Evolutionary conservation across 2,888 invertebrate species (phyloP), one percentile per base, ranked within the genome.

Genomic region (Erpobdella octoculata): DNA sequence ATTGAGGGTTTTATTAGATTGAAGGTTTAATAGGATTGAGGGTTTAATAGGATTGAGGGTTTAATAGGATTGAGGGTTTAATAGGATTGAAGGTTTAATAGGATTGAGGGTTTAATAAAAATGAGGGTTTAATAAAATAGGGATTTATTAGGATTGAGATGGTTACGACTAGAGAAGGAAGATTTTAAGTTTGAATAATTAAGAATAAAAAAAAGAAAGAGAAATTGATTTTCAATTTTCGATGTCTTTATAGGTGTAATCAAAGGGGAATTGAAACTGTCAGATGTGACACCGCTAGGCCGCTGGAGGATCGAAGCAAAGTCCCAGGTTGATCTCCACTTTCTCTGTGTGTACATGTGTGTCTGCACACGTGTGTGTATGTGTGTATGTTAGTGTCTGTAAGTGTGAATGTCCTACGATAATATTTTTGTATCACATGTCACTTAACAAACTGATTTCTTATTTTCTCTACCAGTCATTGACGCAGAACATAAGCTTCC

Each of bases 251-350:
- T n/a, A 71, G 71, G 71, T 15, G 71, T 71, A 6, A 37, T 71
- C 35, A 53, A 38, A 28, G 65, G 71, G 12, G 35, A 65, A 21
- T 33, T 71, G n/a, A 12, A 35, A n/a, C 53, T 71, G 28, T 65
- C 71, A 5, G 37, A 53, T 31, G 28, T 25, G n/a, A 71, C 71
- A 18, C 71, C 66, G n/a, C 66, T 71, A n/a, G 71, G 71, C 6
- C 41, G 31, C 9, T 71, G 71, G 71, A 71, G n/a, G 31, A 71
- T 71, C 37, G 25, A 66, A 46, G 71, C 65, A 12, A 0, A 36
- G 25, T 59, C 71, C 9, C 9, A 33, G 28, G 71, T 65, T 8
- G 12, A 12, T n/a, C 12, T n/a, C 46, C 12, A 41, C 46, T 15
- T 41, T 41, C n/a, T 41, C n/a, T 15, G 12, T 41, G n/a, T 41